A percentile compares a stretch with the other conserved stretches of the same genome.
Conservation (phyloP, 2,888 invertebrate species). For the Diploptera punctata region DNA sequence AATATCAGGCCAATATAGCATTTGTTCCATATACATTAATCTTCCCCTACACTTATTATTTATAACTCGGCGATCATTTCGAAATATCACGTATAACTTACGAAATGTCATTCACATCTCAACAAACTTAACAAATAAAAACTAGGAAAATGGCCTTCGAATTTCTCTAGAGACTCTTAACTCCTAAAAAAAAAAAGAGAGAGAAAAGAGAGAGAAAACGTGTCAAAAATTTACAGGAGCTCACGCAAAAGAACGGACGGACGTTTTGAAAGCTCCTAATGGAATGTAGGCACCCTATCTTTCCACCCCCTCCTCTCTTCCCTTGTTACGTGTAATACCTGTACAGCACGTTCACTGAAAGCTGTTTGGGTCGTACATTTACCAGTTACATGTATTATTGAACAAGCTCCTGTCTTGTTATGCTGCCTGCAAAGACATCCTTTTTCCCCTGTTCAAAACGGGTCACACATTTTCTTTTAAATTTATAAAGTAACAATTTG, state of each 20-base stretch:
- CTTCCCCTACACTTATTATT: no score
- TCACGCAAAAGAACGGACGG: conserved; percentile 34
- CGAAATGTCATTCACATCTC: conserved; percentile 26
- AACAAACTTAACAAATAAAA: not conserved
- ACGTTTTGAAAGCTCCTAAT: conserved; percentile 38
- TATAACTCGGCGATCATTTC: not conserved
- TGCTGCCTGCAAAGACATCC: no score
- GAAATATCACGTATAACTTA: conserved; percentile 29
- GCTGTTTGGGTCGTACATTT: no score
- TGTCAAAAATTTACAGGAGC: conserved; percentile 36
- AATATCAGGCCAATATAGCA: no score
- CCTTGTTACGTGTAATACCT: conserved; percentile 17
- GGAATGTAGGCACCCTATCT: conserved; percentile 28
- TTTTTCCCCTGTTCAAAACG: no score
- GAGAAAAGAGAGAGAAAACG: conserved; percentile 7
- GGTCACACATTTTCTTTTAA: no score
- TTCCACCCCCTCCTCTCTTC: not conserved
- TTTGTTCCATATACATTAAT: no score
- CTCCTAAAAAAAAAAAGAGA: not conserved
- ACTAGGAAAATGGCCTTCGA: not conserved
- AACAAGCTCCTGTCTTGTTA: no score
- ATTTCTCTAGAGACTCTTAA: conserved; percentile 17
- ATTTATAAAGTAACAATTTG: no score
- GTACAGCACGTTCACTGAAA: no score
- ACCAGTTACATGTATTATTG: no score